These are phyloP conservation scores for Chymomyza costata DNA, from an alignment of 1,140 invertebrate genomes.

Conservation along the genomic window DNA sequence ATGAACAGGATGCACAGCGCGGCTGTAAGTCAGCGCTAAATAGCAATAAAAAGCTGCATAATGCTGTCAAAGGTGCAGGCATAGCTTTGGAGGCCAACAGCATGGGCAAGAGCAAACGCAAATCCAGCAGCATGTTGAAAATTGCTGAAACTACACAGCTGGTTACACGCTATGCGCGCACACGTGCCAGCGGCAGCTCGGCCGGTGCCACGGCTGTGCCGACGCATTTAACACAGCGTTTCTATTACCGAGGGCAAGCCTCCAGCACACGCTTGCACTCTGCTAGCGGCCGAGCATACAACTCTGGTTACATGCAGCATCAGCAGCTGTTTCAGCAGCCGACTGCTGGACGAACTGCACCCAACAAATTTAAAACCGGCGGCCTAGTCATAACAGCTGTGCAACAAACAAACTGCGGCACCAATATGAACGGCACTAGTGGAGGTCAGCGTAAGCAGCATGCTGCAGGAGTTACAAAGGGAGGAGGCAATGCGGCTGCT, in stretches of 20 bases:
- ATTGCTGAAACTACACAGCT: slow-evolving; percentile 63
- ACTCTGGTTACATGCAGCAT: slow-evolving; percentile 2
- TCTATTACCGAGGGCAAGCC: too few species aligned
- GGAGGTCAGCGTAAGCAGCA: slow-evolving; percentile 27
- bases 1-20: slow-evolving; percentile 17
- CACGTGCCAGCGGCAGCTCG: slow-evolving; percentile 13
- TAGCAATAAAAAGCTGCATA: background rate
- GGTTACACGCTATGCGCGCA: slow-evolving; percentile 46
- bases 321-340: slow-evolving; percentile 4
- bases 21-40: slow-evolving; percentile 4
- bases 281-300: background rate
- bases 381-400: slow-evolving; percentile 79
- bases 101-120: slow-evolving; percentile 47
- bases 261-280: background rate
- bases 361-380: slow-evolving; percentile 77
- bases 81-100: too few species aligned
- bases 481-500: background rate
- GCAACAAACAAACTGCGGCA: slow-evolving; percentile 32
- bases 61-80: background rate
- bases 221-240: background rate
- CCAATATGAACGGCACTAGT: slow-evolving; percentile 17
- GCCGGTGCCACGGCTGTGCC: slow-evolving; percentile 9
- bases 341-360: slow-evolving; percentile 15
- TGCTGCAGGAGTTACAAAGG: slow-evolving; percentile 9
- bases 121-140: slow-evolving; percentile 53